These are phyloP conservation scores for Pipistrellus kuhlii DNA, from an alignment of 2,797 vertebrate species.

Conservation along the genomic window DNA sequence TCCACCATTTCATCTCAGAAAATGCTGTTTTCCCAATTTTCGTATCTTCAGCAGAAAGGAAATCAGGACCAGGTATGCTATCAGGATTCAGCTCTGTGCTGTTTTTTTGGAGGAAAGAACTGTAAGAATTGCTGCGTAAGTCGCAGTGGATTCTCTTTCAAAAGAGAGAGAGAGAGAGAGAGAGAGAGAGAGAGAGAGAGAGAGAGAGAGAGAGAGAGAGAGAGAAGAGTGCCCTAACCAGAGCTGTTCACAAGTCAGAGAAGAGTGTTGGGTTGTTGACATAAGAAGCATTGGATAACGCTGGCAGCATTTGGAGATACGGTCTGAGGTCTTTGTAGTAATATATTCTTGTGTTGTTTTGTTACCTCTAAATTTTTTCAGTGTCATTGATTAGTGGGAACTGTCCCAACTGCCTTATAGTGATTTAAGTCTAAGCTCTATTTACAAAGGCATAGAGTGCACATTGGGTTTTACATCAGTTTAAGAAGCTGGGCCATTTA, in stretches of 20 bases:
- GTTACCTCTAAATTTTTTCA: neutral
- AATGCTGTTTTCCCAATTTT: conserved; percentile 71
- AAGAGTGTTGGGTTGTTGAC: neutral
- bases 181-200: neutral
- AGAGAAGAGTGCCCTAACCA: neutral
- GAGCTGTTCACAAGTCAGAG: neutral
- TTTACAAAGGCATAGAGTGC: neutral
- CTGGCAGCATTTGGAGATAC: neutral
- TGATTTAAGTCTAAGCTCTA: neutral
- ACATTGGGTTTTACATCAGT: neutral
- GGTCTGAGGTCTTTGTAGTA: conserved; percentile 8
- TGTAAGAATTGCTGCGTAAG: conserved; percentile 29
- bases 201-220: neutral
- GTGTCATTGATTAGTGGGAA: neutral
- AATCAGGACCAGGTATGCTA: conserved; percentile 62
- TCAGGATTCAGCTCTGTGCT: conserved; percentile 54
- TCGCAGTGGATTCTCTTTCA: conserved; percentile 42
- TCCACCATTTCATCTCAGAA: conserved; percentile 73
- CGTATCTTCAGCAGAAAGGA: conserved; percentile 51
- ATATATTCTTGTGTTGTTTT: neutral
- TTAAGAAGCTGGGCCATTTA: neutral
- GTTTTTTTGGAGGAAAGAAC: conserved; percentile 37
- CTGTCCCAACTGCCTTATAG: neutral
- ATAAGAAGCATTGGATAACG: neutral
- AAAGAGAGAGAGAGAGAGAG: neutral